Evolutionary conservation across 2,888 invertebrate species (phyloP), one percentile per base, ranked within the genome.

Genomic region (Platycheirus rosarum): DNA sequence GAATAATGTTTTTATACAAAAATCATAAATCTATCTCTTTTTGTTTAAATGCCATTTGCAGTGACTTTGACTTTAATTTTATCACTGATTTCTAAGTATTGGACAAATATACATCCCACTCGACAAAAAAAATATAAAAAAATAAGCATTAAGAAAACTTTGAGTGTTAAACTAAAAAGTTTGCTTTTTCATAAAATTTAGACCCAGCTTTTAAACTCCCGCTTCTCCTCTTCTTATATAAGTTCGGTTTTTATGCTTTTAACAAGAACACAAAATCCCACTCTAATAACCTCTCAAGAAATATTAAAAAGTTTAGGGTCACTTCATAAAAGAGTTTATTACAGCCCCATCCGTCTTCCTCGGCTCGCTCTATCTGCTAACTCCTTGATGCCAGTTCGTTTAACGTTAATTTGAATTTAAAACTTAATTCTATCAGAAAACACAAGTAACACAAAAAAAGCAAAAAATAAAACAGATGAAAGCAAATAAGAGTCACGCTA

Each of bases 231-330:
- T 9, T 44, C 35, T n/a, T 29, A 14, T 20, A 26, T 35, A 18
- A 9, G 13, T 32, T 14, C 13, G 32, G 16, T 44, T 13, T 40
- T 35, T 29, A 37, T 13, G 37, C 11, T 55, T 18, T 7, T 8
- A n/a, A 44, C 23, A n/a, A 60, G 6, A n/a, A 63, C 32, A 68
- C 37, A 49, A 69, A 79, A 53, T 53, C 51, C 65, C 76, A 71
- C 69, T 69, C 78, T 73, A 70, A 76, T 76, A 70, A 70, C 53
- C 62, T 62, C 60, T 70, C 66, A 76, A 66, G 76, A 66, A 80
- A 75, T 75, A 66, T 80, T 76, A 76, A 80, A 80, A 76, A 76
- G 65, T 80, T 76, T 70, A 71, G 60, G 76, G 76, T 62, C 70
- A 66, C 70, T 76, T 76, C 65, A 80, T 70, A 70, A 80, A n/a